Evolutionary conservation across 2,888 invertebrate species (phyloP).

Genomic region (Troides aeacus): DNA sequence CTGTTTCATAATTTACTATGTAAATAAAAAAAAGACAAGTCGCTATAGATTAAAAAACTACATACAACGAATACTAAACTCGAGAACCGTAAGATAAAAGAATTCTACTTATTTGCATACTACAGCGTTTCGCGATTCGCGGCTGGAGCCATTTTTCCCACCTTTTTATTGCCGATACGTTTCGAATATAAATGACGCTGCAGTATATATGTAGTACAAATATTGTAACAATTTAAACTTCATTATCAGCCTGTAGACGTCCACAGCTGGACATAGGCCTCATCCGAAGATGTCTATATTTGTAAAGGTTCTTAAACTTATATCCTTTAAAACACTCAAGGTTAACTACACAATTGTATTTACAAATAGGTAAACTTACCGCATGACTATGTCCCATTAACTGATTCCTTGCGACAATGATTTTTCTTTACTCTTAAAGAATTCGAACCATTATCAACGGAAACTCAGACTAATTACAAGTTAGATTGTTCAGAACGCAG

Average conservation of each 20-base stretch:
- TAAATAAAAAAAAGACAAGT: no score
- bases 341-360: not conserved
- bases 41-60: not conserved
- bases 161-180: constrained; percentile 20
- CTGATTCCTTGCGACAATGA: not conserved
- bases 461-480: constrained; percentile 17
- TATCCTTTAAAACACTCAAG: constrained; percentile 4
- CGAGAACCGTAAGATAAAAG: constrained; percentile 11
- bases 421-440: constrained; percentile 2
- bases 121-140: constrained; percentile 5
- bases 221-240: no score
- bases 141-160: constrained; percentile 13
- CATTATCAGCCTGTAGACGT: not conserved
- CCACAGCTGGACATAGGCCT: no score
- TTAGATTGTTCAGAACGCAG: constrained; percentile 7
- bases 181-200: constrained; percentile 10
- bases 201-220: no score
- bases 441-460: constrained; percentile 7
- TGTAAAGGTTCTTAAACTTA: not conserved
- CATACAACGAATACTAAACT: constrained; percentile 11
- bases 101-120: constrained; percentile 20
- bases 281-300: no score
- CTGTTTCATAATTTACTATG: no score
- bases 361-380: not conserved
- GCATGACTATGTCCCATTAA: not conserved